Evolutionary conservation across 2,113 vertebrate genomes (phyloP).

Genomic region (Labeo rohita): DNA sequence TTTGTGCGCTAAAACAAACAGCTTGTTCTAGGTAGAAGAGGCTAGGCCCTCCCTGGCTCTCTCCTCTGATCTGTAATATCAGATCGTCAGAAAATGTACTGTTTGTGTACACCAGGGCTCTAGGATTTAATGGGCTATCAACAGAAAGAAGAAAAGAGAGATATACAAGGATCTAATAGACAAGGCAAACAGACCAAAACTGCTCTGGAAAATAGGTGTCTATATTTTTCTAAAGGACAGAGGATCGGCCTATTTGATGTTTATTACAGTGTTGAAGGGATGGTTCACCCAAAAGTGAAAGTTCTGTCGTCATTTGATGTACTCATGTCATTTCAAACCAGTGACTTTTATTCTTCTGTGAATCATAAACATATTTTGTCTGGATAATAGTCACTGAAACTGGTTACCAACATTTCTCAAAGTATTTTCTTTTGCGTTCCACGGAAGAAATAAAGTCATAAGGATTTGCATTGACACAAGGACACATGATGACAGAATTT

Average conservation of each 20-base stretch:
- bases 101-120: neutral
- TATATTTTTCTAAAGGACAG: neutral
- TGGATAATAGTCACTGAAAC: no score
- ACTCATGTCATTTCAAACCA: neutral
- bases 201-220: neutral
- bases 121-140: neutral
- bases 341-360: neutral
- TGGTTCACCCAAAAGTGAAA: neutral
- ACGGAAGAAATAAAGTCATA: neutral
- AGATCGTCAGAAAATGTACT: neutral
- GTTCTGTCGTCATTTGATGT: neutral
- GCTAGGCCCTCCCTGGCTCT: neutral
- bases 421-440: no score
- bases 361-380: neutral
- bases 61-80: constrained; percentile 9
- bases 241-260: neutral
- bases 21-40: constrained; percentile 9
- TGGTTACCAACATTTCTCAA: no score
- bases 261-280: neutral
- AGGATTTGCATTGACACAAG: neutral
- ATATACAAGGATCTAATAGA: neutral
- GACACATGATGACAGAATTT: neutral
- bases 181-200: neutral
- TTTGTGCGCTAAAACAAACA: neutral
- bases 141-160: neutral